Evolutionary conservation across 2,888 invertebrate species (phyloP), one percentile per base, ranked within the genome.

Genomic region (Apomyelois bistriatella): DNA sequence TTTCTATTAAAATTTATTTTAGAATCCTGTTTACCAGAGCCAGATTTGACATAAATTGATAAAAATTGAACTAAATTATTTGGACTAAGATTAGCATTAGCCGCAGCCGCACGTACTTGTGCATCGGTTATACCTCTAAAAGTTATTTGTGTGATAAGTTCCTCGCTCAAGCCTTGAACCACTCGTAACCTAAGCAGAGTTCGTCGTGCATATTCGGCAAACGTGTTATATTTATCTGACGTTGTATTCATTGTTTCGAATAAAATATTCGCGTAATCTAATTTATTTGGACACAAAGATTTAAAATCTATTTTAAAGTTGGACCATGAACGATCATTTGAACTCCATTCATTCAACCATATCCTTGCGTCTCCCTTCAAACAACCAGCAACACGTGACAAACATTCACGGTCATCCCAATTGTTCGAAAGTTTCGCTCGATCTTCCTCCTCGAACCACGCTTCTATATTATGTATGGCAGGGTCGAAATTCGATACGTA

Each of bases 131-230:
- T 61, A 7, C 62, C 61, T 1, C 62, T 49, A 9, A 63, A 55
- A 6, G 62, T 47, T 5, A 66, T 65, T 9, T 36, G 48, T 1
- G 49, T 35, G 22, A 55, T 59, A 7, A 70, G 28, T 3, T 71
- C 70, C 0, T 62, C 62, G 41, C 59, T 60, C 2, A 68, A 13
- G 0, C 70, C 66, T 15, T 58, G 52, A 2, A 68, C 60, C 10
- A 68, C 56, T 3, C 57, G 46, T 7, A 69, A 48, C 0, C 69
- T 58, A 2, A 70, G 46, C 9, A 70, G 15, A 0, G 69, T 54
- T 1, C 62, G 56, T 4, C 68, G 56, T 0, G 66, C 70, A 28
- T 70, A 70, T 17, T 70, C 70, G 0, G 67, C 63, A 17, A 68
- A 72, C 0, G 66, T 59, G 10, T 10, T 17, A 1, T 41, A 41